phyloP scores from a whole-genome alignment of 2,797 vertebrate species.

The Sebastes diploproa region DNA sequence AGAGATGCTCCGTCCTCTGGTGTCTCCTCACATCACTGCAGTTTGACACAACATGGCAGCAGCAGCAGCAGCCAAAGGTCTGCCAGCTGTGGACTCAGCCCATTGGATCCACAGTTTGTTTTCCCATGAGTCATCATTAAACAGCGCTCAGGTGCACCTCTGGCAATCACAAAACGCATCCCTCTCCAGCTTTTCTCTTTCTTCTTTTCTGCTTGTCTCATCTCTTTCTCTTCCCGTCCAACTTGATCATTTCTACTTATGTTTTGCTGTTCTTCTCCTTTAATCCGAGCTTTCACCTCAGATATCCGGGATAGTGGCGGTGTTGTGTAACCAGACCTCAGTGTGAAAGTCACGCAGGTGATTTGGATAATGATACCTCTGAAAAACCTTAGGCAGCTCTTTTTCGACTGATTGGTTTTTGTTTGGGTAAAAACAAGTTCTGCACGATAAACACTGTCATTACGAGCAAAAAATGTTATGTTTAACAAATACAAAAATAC shows the following conservation, averaged over 20 bases:
- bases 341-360: not conserved
- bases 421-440: constrained; percentile 20
- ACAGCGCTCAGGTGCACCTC: constrained; percentile 70
- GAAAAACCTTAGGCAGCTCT: not conserved
- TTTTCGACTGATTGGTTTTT: not conserved
- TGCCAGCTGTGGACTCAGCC: constrained; percentile 67
- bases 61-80: constrained; percentile 28
- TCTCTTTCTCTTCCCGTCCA: not conserved
- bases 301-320: not conserved
- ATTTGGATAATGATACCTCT: constrained; percentile 25
- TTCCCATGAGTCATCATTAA: constrained; percentile 78
- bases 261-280: not conserved
- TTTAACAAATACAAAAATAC: constrained; percentile 6
- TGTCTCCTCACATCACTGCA: constrained; percentile 54
- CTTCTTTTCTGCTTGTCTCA: not conserved
- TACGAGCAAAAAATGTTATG: constrained; percentile 16
- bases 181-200: not conserved
- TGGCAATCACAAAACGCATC: constrained; percentile 17
- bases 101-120: constrained; percentile 70
- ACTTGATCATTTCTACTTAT: not conserved
- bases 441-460: constrained; percentile 23
- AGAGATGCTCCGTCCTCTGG: constrained; percentile 11
- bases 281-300: not conserved
- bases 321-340: not conserved
- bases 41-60: constrained; percentile 63